Evolutionary conservation across 2,113 vertebrate genomes (phyloP), one percentile per base, ranked within the genome.

Genomic region (Corythornis cristatus): DNA sequence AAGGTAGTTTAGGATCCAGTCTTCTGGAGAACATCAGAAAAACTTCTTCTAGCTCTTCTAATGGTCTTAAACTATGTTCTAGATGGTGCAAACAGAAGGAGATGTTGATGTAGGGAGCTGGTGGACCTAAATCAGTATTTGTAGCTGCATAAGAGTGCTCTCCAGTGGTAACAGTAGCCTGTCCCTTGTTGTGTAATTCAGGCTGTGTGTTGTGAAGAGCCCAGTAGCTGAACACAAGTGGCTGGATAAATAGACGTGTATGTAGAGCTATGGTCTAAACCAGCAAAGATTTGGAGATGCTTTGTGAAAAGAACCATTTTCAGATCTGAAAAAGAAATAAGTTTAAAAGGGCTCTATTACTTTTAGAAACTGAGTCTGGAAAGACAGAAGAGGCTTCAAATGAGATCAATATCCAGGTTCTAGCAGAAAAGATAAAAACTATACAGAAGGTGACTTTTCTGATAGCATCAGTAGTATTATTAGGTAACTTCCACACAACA

Each of bases 131-230:
- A 85, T 71, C 23, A 51, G 28, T 70, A 58, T 87, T 87, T 74
- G 91, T 83, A 89, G 67, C 71, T 93, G 67, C 83, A 66, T 79
- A 86, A 93, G 58, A 89, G 93, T 96, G 94, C 86, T 93, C 95
- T 96, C 91, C 89, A 83, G 92, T 92, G 90, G 81, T 83, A 93
- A 90, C 31, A 81, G 9, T 35, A 79, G 29, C 73, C 50, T 74
- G 75, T 85, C 83, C 62, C 37, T 86, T 51, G 14, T 35, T 58
- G 37, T 70, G 31, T 70, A 53, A 77, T 62, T 62, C 66, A 72
- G 46, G 65, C 15, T 9, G 2, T 10, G 11, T 13, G 26, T 42
- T 76, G 26, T 29, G 42, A 54, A 89, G 28, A 84, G 18, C 2
- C 37, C 22, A 58, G 31, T 70, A 65, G 48, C 73, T 91, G 37